Base-by-base conservation (phyloP, 2,888 invertebrate genomes). In the Flexamia atlantica region DNA sequence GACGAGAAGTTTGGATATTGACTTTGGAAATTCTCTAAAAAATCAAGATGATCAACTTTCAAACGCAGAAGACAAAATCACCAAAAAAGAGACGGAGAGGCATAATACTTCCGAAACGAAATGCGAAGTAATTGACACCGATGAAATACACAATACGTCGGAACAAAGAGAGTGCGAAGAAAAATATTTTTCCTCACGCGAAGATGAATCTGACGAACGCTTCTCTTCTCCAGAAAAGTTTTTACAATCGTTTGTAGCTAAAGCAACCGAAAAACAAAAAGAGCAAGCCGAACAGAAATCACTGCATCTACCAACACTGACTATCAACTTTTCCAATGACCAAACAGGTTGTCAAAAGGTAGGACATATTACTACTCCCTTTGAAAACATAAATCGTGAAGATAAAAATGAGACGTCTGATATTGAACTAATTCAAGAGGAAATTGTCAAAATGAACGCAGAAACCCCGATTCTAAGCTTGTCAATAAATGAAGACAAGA, bases 1-100 rank as follows among this genome's bases (percentile, higher is more conserved):
- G 57, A 87, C 87, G n/a, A 86, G 84, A 74, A 86, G 85, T 80
- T 81, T 87, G 53, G 86, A 87, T 82, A 81, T 85, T 20, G 87
- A 87, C 57, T 87, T 87, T 83, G 86, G 86, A 23, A 72, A 12
- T 64, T 40, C 70, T 2, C n/a, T 50, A 1, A 68, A 64, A 23
- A 17, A 28, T 20, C 12, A n/a, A 12, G 64, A 79, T 20, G 30
- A 32, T 20, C 53, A 50, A n/a, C 14, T 28, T 3, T 23, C 25
- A 10, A 20, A 3, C 5, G 10, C 3, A 23, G 42, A 40, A 64
- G 68, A 79, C 23, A 25, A 50, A 30, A 12, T 5, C 2, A 36
- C 1, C n/a, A 40, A 80, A 10, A 36, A 14, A 53, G 60, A 53
- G 23, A 23, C 2, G 57, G 57, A 57, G 30, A 17, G 17, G 40